These are phyloP conservation scores for Clupea harengus DNA, from an alignment of 2,113 vertebrate species.

Conservation along the genomic window DNA sequence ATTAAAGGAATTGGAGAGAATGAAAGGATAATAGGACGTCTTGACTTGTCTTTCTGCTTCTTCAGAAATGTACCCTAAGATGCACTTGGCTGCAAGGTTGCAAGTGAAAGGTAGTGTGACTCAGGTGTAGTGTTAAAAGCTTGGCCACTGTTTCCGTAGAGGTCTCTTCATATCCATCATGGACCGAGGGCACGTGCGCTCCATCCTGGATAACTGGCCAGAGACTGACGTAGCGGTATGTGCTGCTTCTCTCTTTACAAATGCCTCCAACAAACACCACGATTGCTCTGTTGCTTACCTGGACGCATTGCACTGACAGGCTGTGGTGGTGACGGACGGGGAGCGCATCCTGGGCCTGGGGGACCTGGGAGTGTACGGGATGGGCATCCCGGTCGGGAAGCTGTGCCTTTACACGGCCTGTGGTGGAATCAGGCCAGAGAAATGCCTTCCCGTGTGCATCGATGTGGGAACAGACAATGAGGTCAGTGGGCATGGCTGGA, in stretches of 20 bases:
- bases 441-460: constrained; percentile 90
- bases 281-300: not conserved
- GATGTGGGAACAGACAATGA: constrained; percentile 93
- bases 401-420: constrained; percentile 94
- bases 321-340: constrained; percentile 94
- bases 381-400: constrained; percentile 97
- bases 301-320: constrained; percentile 65
- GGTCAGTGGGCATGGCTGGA: constrained; percentile 61
- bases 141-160: constrained; percentile 64
- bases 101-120: not conserved
- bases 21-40: not conserved
- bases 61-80: not conserved
- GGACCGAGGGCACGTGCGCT: constrained; percentile 91
- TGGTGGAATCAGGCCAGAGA: constrained; percentile 88
- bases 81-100: not conserved
- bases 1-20: not conserved
- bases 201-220: constrained; percentile 97
- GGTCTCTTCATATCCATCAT: constrained; percentile 95
- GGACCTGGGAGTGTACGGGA: constrained; percentile 94
- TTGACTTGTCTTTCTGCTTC: not conserved
- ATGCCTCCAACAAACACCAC: not conserved
- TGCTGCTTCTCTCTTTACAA: not conserved
- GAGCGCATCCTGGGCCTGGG: constrained; percentile 94
- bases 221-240: constrained; percentile 87
- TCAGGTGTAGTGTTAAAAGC: not conserved